Percentiles rank a stretch among this genome's conserved stretches.
These are phyloP conservation scores for Colletes collaris DNA, from an alignment of 2,888 invertebrate genomes.

Conservation along the genomic window DNA sequence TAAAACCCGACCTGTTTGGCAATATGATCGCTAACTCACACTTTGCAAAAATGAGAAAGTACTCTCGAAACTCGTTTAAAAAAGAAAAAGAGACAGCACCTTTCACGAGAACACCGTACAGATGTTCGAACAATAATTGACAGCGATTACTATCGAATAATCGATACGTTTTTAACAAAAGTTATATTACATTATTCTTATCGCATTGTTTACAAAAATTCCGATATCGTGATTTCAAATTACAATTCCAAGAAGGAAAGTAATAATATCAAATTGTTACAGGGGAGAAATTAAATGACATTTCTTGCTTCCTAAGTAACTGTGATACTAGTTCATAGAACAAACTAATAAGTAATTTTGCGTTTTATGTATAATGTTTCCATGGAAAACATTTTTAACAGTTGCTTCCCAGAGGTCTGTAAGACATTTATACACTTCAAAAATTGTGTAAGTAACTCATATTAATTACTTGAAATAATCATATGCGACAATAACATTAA, in stretches of 20 bases:
- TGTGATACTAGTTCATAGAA: not conserved
- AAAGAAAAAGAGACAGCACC: constrained; percentile 20
- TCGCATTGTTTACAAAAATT: not conserved
- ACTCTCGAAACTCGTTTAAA: constrained; percentile 17
- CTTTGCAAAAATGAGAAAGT: not conserved
- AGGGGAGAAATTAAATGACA: not conserved
- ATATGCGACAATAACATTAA: not conserved
- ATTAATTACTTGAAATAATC: not conserved
- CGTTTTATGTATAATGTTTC: constrained; percentile 40
- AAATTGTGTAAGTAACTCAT: constrained; percentile 48
- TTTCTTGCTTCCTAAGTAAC: not conserved
- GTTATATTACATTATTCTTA: not conserved
- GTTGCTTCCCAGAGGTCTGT: constrained; percentile 8
- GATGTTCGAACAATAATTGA: not conserved
- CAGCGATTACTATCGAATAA: not conserved
- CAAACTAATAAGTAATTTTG: not conserved
- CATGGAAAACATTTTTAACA: constrained; percentile 37
- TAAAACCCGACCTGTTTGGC: too few species aligned
- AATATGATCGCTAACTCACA: too few species aligned
- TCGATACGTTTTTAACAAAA: not conserved
- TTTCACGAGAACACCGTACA: constrained; percentile 25
- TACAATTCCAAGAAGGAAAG: not conserved
- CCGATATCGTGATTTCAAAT: constrained; percentile 10
- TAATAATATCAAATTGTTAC: not conserved
- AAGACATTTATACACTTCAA: constrained; percentile 54